Percentiles rank a stretch among this genome's conserved stretches.
Conservation (phyloP, 1,140 invertebrate species). For the Hermatobates lingyangjiaoensis region DNA sequence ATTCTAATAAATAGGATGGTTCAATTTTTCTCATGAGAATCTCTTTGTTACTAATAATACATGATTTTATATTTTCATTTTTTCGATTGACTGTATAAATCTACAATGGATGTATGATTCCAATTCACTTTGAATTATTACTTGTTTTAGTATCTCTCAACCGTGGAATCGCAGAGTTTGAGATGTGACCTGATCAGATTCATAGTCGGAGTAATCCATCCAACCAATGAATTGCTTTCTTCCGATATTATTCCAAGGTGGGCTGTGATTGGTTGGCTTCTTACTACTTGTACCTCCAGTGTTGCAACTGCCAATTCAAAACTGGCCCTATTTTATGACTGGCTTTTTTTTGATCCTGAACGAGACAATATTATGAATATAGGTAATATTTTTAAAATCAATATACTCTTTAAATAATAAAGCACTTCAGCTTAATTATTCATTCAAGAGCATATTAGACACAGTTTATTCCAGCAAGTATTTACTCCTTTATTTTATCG, state of each 20-base stretch:
- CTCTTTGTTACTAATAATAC: background rate
- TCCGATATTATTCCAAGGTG: slow-evolving; percentile 97
- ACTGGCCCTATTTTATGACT: slow-evolving; percentile 91
- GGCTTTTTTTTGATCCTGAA: slow-evolving; percentile 87
- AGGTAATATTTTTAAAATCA: slow-evolving; percentile 24
- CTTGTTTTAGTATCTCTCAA: slow-evolving; percentile 74
- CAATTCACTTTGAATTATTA: no score
- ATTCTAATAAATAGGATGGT: no score
- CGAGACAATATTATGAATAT: slow-evolving; percentile 99
- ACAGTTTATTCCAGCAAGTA: no score
- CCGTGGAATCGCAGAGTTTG: slow-evolving; percentile 85
- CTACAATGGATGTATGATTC: no score
- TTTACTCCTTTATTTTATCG: background rate
- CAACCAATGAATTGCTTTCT: slow-evolving; percentile 87
- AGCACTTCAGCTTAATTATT: no score
- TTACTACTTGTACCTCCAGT: slow-evolving; percentile 87
- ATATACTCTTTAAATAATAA: no score
- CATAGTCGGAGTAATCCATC: slow-evolving; percentile 94
- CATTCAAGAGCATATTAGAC: no score
- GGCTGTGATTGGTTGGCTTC: slow-evolving; percentile 95
- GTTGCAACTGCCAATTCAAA: slow-evolving; percentile 90
- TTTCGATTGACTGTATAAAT: no score
- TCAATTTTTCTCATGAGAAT: no score
- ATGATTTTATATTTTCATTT: slow-evolving; percentile 1
- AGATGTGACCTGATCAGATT: slow-evolving; percentile 91